phyloP scores from a whole-genome alignment of 2,888 invertebrate genomes.

The Drosophila imparisetae region DNA sequence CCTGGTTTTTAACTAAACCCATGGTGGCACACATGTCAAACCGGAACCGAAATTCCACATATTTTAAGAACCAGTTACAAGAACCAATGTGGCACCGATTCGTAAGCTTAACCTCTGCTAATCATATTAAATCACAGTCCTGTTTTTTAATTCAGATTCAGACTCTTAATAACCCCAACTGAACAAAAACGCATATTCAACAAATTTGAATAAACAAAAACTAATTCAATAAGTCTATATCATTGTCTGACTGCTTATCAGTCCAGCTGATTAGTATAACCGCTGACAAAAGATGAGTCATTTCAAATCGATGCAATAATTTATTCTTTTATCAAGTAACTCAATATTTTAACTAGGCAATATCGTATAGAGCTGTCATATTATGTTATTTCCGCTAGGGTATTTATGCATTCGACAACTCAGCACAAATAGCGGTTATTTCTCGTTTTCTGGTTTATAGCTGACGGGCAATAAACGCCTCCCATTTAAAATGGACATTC shows the following conservation, averaged over 20 bases:
- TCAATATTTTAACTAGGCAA: not conserved
- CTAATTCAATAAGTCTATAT: not conserved
- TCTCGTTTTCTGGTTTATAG: slow-evolving; percentile 13
- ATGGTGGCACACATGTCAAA: not conserved
- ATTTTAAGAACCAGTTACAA: not conserved
- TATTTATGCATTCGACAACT: slow-evolving; percentile 10
- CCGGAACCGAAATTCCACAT: not conserved
- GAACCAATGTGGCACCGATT: not conserved
- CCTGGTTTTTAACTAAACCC: not conserved
- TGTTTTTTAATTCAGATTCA: not conserved
- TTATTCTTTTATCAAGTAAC: slow-evolving; percentile 7
- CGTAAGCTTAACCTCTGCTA: not conserved
- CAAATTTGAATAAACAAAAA: not conserved
- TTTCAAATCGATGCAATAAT: slow-evolving; percentile 3
- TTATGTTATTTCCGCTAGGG: slow-evolving; percentile 8
- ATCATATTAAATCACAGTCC: not conserved
- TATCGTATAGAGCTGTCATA: not conserved
- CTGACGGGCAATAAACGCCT: slow-evolving; percentile 48
- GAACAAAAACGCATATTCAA: not conserved
- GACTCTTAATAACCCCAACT: not conserved
- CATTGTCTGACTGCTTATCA: not conserved
- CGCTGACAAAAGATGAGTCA: not conserved
- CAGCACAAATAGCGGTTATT: not conserved
- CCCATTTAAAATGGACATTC: slow-evolving; percentile 31
- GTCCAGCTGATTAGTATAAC: not conserved